Base-by-base conservation (phyloP, 1,140 invertebrate genomes). In the Drosophila willistoni region DNA sequence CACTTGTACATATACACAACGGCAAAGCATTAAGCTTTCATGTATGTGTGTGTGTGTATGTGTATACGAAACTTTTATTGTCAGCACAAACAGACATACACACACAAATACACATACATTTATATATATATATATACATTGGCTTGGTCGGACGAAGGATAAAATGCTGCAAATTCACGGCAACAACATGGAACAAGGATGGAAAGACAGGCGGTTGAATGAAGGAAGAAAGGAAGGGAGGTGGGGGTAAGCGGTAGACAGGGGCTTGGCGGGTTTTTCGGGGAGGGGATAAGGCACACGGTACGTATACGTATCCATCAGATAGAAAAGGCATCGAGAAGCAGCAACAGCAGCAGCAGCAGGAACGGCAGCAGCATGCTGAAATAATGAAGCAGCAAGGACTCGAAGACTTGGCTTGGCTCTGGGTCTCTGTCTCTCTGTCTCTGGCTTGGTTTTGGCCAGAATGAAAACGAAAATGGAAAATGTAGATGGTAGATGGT, bases 381-480 rank as follows among this genome's bases (percentile, higher is more conserved):
- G 85, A 87, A 87, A 87, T 87, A 87, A 87, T 87, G 84, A 87
- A 87, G 84, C 84, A 87, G 84, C 84, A 87, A 87, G 84, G 84
- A 89, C 84, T 87, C 83, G 83, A 81, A 34, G 71, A 22, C 68
- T 71, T 61, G 73, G 67, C 76, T 79, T 83, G 80, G 61, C 55
- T 68, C 64, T 19, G 44, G 44, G 68, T 64, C 76, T 83, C 2
- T 75, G 80, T 55, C 55, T 68, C 64, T 51, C 64, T 51, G 44
- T 19, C 44, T 51, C 44, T 51, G 44, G 44, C 44, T 51, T 51
- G 44, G 44, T 17, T 51, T 47, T 51, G 44, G 76, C 79, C 83
- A 89, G 65, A 83, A 89, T 87, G 83, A 89, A 87, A 87, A 87
- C 83, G 84, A 87, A 87, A 87, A 87, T 87, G 83, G 83, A 89